A percentile compares a stretch with the other conserved stretches of the same genome.
These are phyloP conservation scores for Ophioninae sp. DNA, from an alignment of 2,888 invertebrate genomes.

Conservation along the genomic window DNA sequence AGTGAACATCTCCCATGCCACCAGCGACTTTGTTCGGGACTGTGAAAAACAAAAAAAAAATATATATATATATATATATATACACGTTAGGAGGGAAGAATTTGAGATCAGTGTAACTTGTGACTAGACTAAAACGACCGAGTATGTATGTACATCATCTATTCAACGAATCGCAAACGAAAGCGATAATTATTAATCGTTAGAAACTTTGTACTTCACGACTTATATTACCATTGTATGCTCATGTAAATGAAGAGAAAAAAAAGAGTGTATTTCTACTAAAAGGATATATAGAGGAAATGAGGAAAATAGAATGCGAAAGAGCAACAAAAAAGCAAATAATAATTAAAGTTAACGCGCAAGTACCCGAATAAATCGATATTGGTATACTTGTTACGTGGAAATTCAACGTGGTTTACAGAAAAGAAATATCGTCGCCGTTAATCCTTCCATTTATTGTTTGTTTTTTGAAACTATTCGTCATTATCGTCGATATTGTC, in stretches of 20 bases:
- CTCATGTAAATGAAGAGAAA: constrained; percentile 43
- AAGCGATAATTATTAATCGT: constrained; percentile 39
- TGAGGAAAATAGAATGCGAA: background rate
- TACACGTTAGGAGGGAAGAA: background rate
- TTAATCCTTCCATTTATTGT: background rate
- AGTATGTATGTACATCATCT: constrained; percentile 26
- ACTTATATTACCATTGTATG: constrained; percentile 43
- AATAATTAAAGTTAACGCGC: constrained; percentile 43
- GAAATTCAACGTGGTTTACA: background rate
- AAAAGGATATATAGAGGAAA: constrained; percentile 21
- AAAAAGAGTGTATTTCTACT: constrained; percentile 48
- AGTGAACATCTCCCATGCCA: constrained; percentile 2
- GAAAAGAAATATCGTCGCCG: background rate
- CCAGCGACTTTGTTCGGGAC: constrained; percentile 28
- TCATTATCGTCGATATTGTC: background rate
- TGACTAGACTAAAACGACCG: constrained; percentile 17
- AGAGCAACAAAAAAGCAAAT: constrained; percentile 19
- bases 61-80: background rate
- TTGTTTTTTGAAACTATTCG: background rate
- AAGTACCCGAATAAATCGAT: constrained; percentile 51
- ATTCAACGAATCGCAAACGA: constrained; percentile 27
- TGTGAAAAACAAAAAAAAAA: constrained; percentile 1
- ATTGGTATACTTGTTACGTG: constrained; percentile 28
- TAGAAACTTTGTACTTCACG: constrained; percentile 51
- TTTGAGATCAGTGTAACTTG: background rate